Evolutionary conservation across 2,113 vertebrate genomes (phyloP), one percentile per base, ranked within the genome.

Genomic region (Monarcha castaneiventris): DNA sequence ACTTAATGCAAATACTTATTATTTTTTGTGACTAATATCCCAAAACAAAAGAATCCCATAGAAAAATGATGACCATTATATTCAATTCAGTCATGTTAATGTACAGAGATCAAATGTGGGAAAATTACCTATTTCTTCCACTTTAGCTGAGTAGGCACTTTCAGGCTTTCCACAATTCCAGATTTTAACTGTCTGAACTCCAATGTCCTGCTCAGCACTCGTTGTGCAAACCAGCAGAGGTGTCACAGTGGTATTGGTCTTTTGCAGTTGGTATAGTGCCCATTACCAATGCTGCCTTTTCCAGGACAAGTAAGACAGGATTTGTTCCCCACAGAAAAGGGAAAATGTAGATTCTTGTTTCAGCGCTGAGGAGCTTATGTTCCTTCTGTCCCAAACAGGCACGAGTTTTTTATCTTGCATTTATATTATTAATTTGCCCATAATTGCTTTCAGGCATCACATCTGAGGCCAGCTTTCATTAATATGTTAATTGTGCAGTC

Each of bases 401-500:
- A 35, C 1, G 15, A 81, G 25, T 37, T 43, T 86, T 37, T 43
- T 86, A 54, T 79, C 80, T 94, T 58, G 66, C 81, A 93, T 97
- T 93, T 96, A 90, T 96, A 88, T 90, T 93, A 88, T 95, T 97
- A 84, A 93, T 96, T 96, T 92, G 91, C 88, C 62, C 62, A 59
- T 95, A 95, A 94, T 93, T 92, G 78, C 93, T 95, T 95, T 92
- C 94, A 91, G 81, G 68, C 81, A 92, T 64, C 87, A 64, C 94
- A 97, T 96, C 90, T 95, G 93, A 97, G 95, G 95, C 93, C 90
- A 93, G 64, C 51, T 64, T 91, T 97, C 93, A 97, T 97, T 97
- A 97, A 93, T 96, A 96, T 97, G 96, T 93, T 97, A 97, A 97
- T 97, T 96, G 94, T 82, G 51, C 88, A 77, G 95, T 59, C 79